Conservation (phyloP, 2,113 vertebrate genomes). For the Phaethornis superciliosus region DNA sequence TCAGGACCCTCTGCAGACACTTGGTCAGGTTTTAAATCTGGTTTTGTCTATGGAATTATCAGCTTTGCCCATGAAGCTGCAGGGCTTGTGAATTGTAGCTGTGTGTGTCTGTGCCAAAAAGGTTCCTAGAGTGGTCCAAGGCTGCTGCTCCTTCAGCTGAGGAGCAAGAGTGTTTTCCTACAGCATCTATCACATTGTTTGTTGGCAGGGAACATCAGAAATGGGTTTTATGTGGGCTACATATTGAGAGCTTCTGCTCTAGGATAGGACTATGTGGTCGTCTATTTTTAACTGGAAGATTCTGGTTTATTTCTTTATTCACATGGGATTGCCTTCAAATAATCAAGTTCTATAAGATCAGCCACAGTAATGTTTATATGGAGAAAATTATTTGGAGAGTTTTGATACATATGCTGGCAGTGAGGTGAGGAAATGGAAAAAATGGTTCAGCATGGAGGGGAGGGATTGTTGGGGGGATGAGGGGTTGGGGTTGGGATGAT, state of each 20-base stretch:
- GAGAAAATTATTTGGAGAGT: not conserved
- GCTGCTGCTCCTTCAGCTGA: not conserved
- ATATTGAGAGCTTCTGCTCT: not conserved
- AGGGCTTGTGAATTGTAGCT: rapidly evolving
- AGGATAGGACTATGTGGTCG: not conserved
- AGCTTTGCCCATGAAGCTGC: not conserved
- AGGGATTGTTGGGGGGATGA: not conserved
- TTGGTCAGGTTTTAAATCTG: not conserved
- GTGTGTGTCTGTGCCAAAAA: not conserved
- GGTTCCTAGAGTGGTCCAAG: not conserved
- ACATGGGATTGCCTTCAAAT: not conserved
- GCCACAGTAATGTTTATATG: not conserved
- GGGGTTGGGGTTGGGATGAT: not conserved
- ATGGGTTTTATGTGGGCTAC: not conserved
- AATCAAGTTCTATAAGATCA: not conserved
- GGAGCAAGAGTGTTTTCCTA: not conserved
- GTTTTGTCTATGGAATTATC: not conserved
- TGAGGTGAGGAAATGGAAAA: not conserved
- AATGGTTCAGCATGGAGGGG: not conserved
- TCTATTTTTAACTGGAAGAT: not conserved
- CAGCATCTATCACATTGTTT: not conserved
- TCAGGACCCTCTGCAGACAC: not conserved
- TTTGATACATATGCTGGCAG: not conserved
- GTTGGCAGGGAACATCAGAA: not conserved
- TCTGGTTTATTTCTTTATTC: not conserved